Base-by-base conservation (phyloP, 2,113 vertebrate genomes). In the Catagonus wagneri region DNA sequence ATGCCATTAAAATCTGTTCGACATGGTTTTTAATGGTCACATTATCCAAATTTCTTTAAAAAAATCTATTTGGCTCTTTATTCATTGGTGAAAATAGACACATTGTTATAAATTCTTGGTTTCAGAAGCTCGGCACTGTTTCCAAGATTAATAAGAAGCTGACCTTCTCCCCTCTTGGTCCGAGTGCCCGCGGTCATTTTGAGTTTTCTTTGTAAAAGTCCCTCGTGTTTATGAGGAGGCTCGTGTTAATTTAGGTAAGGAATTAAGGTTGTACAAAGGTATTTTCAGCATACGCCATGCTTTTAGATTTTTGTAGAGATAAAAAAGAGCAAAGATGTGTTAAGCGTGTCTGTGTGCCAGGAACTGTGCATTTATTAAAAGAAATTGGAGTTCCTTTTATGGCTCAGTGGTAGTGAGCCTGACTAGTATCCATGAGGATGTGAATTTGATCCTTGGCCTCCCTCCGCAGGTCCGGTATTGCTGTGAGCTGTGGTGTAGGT, bases 1-100 rank as follows among this genome's bases (percentile, higher is more conserved):
- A 97, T 85, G 88, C 93, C 94, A 97, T 98, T 97, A 97, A 96
- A 94, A 94, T 88, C 92, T 19, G 20, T 94, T 96, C 44, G 32
- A 96, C 52, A 94, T 13, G 94, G 69, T 90, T 97, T 96, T 98
- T 93, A 65, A 92, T 96, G 97, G 93, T 95, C 90, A 97, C 96
- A 97, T 97, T 97, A 97, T 86, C 61, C 96, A 90, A 96, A 97
- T 95, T 10, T 95, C 81, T 92, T 95, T 69, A 90, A 96, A 89
- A 90, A 96, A 93, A 96, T 96, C 96, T 92, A 65, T 83, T 94
- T 75, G 44, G 71, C 34, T 81, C 94, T 93, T 95, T 92, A 56
- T 68, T 87, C 83, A 63, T 25, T 54, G 78, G 60, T 74, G 76
- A 87, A 32, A 97, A 94, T 44, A 75, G 1, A 81, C 3, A 63